Evolutionary conservation across 2,113 vertebrate species (phyloP).

Genomic region (Megaceryle maxima): DNA sequence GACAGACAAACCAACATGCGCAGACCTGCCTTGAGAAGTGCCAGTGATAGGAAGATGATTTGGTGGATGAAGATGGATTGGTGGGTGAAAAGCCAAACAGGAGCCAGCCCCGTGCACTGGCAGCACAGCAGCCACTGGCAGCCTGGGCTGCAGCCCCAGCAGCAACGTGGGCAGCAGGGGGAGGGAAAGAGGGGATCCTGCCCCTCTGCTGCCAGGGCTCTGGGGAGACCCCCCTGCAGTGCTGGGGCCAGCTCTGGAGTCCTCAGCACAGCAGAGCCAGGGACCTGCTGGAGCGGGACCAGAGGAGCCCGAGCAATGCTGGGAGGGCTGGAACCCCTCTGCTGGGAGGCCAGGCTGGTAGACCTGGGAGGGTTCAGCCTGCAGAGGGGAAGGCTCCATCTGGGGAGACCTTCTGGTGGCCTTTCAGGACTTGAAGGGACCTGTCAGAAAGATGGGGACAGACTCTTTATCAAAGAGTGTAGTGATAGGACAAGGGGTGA

Average conservation of each 20-base stretch:
- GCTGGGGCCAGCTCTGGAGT: too few relatives aligned
- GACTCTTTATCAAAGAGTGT: background rate
- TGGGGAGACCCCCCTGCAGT: too few relatives aligned
- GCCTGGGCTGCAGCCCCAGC: too few relatives aligned
- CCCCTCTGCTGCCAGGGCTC: too few relatives aligned
- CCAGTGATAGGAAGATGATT: background rate
- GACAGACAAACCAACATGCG: background rate
- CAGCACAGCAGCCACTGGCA: too few relatives aligned
- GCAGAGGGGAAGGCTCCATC: background rate
- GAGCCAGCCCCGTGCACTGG: background rate
- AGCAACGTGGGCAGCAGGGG: too few relatives aligned
- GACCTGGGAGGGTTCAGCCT: background rate
- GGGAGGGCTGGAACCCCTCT: background rate
- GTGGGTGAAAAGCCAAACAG: background rate
- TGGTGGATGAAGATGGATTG: background rate
- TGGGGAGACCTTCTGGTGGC: background rate
- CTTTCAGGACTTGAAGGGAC: background rate
- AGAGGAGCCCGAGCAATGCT: background rate
- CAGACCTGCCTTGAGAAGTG: background rate
- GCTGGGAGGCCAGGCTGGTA: background rate
- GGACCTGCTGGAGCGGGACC: too few relatives aligned
- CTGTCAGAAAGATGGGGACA: background rate
- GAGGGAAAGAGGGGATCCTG: too few relatives aligned
- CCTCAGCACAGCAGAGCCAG: too few relatives aligned
- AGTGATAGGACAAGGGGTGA: background rate